Percentiles rank a stretch among this genome's conserved stretches.
phyloP scores from a whole-genome alignment of 2,113 vertebrate genomes.

The Panthera tigris region DNA sequence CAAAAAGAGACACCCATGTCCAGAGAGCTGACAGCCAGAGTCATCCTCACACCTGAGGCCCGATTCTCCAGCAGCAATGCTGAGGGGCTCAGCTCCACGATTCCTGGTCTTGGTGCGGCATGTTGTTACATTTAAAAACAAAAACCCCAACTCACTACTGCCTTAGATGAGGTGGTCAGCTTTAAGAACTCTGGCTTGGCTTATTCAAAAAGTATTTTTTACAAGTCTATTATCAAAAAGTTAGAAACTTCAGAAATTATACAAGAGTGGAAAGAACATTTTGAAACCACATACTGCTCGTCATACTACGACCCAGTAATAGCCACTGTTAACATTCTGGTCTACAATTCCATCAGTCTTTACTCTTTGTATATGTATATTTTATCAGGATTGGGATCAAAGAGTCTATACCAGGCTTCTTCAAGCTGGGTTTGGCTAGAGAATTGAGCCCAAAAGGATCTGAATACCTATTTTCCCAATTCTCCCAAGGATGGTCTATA shows the following conservation, averaged over 20 bases:
- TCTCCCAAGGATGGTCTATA: not conserved
- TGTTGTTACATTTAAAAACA: not conserved
- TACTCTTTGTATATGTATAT: not conserved
- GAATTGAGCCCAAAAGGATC: not conserved
- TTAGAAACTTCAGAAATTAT: not conserved
- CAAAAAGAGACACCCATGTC: not conserved
- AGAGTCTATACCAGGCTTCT: not conserved
- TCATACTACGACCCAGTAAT: not conserved
- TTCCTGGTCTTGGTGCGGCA: accelerated
- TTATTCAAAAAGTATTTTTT: not conserved
- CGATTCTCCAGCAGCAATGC: not conserved
- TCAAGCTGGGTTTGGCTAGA: not conserved
- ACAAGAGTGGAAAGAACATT: not conserved
- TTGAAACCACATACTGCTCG: not conserved
- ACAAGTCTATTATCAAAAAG: not conserved
- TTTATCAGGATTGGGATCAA: not conserved
- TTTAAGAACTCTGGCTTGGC: not conserved
- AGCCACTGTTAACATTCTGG: no score
- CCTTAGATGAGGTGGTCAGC: not conserved
- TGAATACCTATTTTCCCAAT: not conserved
- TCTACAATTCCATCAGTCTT: not conserved
- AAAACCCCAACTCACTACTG: not conserved
- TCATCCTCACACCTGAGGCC: not conserved
- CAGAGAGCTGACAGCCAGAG: not conserved
- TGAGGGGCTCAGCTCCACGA: not conserved